These are phyloP conservation scores for Orthosia cruda DNA, from an alignment of 2,888 invertebrate genomes.

Conservation along the genomic window DNA sequence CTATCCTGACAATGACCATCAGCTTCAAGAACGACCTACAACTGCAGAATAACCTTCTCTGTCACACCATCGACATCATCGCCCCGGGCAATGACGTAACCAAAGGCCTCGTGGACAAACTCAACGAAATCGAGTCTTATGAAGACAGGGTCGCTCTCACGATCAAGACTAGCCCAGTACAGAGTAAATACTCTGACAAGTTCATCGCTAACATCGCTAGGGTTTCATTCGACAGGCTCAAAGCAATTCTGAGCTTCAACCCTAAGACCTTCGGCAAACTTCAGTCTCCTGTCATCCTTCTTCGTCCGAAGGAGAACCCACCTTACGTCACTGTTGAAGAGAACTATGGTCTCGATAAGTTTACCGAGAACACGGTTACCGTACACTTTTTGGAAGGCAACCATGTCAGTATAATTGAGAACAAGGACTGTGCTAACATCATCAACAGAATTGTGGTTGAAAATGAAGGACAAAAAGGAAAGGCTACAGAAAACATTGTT, in stretches of 20 bases:
- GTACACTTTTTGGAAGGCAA: slow-evolving; percentile 94
- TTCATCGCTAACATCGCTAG: slow-evolving; percentile 78
- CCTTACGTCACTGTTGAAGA: slow-evolving; percentile 91
- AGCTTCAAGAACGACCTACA: slow-evolving; percentile 85
- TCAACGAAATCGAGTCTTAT: slow-evolving; percentile 90
- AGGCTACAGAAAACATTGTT: slow-evolving; percentile 79
- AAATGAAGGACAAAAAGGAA: slow-evolving; percentile 73
- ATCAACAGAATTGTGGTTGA: slow-evolving; percentile 89
- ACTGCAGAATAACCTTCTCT: slow-evolving; percentile 92
- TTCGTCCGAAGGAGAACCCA: slow-evolving; percentile 92
- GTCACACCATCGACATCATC: slow-evolving; percentile 90
- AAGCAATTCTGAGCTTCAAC: slow-evolving; percentile 89
- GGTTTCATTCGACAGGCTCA: slow-evolving; percentile 89
- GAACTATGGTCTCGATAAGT: slow-evolving; percentile 93
- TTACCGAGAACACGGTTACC: slow-evolving; percentile 91
- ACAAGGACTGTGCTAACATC: slow-evolving; percentile 92
- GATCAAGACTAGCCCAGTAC: slow-evolving; percentile 81
- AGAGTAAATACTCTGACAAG: slow-evolving; percentile 83
- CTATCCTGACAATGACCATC: slow-evolving; percentile 89
- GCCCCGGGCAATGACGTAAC: slow-evolving; percentile 84
- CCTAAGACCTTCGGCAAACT: slow-evolving; percentile 87
- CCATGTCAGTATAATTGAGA: slow-evolving; percentile 94
- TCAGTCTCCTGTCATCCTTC: slow-evolving; percentile 91
- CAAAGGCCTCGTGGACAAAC: slow-evolving; percentile 83
- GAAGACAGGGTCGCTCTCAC: slow-evolving; percentile 91